Base-by-base conservation (phyloP, 2,797 vertebrate genomes). In the Acridotheres tristis region DNA sequence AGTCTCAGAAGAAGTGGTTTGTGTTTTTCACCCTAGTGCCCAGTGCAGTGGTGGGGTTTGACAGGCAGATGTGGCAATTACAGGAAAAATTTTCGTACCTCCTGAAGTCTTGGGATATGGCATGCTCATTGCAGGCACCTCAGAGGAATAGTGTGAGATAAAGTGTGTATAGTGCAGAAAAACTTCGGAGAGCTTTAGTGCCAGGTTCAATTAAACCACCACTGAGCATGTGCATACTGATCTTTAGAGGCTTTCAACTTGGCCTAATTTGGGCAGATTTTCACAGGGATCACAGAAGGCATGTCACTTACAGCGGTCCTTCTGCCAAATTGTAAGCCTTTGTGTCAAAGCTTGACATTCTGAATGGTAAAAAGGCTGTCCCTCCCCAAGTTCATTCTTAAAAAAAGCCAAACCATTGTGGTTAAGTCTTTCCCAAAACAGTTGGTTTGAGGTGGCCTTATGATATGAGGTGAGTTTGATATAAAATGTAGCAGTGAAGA, bases 251-350 rank as follows among this genome's bases (percentile, higher is more conserved):
- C 87, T 93, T 92, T 76, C 75, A 86, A 9, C 83, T 92, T 94
- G 91, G 88, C 95, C 95, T 93, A 93, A 94, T 96, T 97, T 96
- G 92, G 94, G 81, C 88, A 93, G 80, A 85, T 96, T 95, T 92
- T 95, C 85, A 69, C 76, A 73, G 76, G 69, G 94, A 78, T 79
- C 59, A 75, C 91, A 89, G 76, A 89, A 95, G 89, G 85, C 92
- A 40, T 50, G 82, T 78, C 3, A 0, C 55, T 95, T 73, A 86
- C 87, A 91, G 58, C 81, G 77, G 79, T 91, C 91, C 16, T 75
- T 85, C 82, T 96, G 92, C 94, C 95, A 92, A 18, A 86, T 78
- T 63, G 62, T 54, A 88, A 86, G 91, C 42, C 77, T 88, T 94
- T 93, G 82, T 93, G 71, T 94, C 83, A 79, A 67, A 91, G 74